phyloP scores from a whole-genome alignment of 2,113 vertebrate genomes.

The Nipponia nippon region DNA sequence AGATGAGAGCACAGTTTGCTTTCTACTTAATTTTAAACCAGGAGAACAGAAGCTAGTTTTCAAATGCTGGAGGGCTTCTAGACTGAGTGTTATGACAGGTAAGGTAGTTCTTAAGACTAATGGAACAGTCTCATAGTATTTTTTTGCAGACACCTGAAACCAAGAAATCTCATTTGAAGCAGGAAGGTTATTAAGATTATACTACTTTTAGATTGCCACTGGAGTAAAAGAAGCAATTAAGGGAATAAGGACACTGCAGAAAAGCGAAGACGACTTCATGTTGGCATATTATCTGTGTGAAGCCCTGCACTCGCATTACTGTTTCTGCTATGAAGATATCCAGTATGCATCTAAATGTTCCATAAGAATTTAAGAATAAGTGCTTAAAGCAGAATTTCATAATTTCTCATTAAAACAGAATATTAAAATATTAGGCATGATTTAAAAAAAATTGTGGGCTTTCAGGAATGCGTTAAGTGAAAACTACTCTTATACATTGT shows the following conservation, averaged over 20 bases:
- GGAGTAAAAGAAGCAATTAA: background rate
- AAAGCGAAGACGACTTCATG: background rate
- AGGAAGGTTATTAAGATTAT: background rate
- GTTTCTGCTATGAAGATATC: background rate
- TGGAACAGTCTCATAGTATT: background rate
- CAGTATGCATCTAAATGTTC: background rate
- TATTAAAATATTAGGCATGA: background rate
- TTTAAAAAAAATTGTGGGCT: background rate
- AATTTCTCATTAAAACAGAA: background rate
- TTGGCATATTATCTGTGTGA: background rate
- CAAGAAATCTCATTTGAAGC: background rate
- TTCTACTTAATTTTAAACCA: background rate
- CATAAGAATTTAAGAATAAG: background rate
- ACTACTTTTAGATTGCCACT: background rate
- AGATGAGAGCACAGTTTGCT: background rate
- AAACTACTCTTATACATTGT: background rate
- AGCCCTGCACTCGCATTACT: background rate
- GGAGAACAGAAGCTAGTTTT: background rate
- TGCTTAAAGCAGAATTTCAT: background rate
- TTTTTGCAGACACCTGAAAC: background rate
- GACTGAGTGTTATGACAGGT: background rate
- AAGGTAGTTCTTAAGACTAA: background rate
- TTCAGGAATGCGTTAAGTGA: background rate
- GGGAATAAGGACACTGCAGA: background rate
- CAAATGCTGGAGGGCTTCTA: background rate